Evolutionary conservation across 2,113 vertebrate species (phyloP).

Genomic region (Oxygymnocypris stewartii): DNA sequence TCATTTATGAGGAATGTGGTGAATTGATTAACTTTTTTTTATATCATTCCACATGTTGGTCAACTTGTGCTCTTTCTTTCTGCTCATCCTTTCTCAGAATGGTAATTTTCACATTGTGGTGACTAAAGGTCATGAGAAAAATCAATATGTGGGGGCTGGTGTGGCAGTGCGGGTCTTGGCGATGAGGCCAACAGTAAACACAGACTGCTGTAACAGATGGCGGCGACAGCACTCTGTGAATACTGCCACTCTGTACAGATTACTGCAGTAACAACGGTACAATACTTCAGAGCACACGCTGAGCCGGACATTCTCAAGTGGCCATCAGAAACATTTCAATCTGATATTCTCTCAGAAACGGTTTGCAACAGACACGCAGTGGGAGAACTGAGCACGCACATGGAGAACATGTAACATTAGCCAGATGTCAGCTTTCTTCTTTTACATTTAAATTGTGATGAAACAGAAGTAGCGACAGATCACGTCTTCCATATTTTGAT

Average conservation of each 20-base stretch:
- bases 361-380: background rate
- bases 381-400: background rate
- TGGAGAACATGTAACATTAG: conserved; percentile 26
- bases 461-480: background rate
- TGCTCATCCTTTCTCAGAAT: background rate
- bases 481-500: background rate
- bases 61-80: background rate
- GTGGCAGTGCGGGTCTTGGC: conserved; percentile 16
- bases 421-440: conserved; percentile 59
- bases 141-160: conserved; percentile 45
- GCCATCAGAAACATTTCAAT: background rate
- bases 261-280: conserved; percentile 31
- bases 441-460: conserved; percentile 4
- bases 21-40: background rate
- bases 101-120: conserved; percentile 13
- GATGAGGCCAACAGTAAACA: conserved; percentile 39
- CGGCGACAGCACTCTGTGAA: conserved; percentile 28
- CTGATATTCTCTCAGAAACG: background rate
- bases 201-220: conserved; percentile 44
- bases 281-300: conserved; percentile 3
- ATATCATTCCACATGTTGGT: background rate
- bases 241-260: conserved; percentile 27
- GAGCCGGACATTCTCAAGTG: background rate
- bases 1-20: background rate
- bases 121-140: conserved; percentile 53